phyloP scores from a whole-genome alignment of 2,797 vertebrate species.

The Ambastaia sidthimunki region DNA sequence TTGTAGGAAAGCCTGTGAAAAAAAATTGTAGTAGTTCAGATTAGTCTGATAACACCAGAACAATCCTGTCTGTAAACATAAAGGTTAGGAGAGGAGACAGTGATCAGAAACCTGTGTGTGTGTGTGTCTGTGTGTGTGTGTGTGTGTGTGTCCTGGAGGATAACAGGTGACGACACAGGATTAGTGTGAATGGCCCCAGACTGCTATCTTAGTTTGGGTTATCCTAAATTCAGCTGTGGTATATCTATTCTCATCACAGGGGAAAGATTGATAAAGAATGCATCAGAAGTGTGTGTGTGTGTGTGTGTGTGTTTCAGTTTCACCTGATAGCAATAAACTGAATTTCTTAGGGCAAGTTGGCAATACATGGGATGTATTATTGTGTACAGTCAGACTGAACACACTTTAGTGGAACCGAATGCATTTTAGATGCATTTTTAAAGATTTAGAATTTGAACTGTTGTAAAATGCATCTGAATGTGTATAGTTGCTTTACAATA shows the following conservation, averaged over 20 bases:
- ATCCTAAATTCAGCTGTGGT: constrained; percentile 7
- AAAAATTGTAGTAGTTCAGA: constrained; percentile 64
- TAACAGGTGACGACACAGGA: constrained; percentile 45
- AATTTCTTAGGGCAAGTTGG: too few species aligned
- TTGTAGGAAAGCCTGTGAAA: constrained; percentile 63
- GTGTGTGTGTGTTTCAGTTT: too few species aligned
- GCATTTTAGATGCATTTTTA: too few species aligned
- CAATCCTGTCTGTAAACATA: constrained; percentile 57
- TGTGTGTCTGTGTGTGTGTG: constrained; percentile 28
- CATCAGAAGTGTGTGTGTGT: not conserved
- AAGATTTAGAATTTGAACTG: not conserved
- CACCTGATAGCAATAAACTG: too few species aligned
- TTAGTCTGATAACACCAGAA: constrained; percentile 64
- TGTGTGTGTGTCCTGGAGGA: constrained; percentile 34
- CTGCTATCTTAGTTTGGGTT: constrained; percentile 26
- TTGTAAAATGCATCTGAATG: too few species aligned
- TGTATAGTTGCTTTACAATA: too few species aligned
- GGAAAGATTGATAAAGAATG: not conserved
- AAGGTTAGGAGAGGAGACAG: constrained; percentile 36
- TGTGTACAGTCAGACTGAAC: too few species aligned
- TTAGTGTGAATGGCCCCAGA: constrained; percentile 35
- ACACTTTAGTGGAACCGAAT: too few species aligned
- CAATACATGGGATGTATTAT: too few species aligned
- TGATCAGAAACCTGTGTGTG: constrained; percentile 39
- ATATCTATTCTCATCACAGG: not conserved